Evolutionary conservation across 92 coral and sea anemone genomes (phyloP), one percentile per base, ranked within the genome.

Genomic region (Epizoanthus stellaris): DNA sequence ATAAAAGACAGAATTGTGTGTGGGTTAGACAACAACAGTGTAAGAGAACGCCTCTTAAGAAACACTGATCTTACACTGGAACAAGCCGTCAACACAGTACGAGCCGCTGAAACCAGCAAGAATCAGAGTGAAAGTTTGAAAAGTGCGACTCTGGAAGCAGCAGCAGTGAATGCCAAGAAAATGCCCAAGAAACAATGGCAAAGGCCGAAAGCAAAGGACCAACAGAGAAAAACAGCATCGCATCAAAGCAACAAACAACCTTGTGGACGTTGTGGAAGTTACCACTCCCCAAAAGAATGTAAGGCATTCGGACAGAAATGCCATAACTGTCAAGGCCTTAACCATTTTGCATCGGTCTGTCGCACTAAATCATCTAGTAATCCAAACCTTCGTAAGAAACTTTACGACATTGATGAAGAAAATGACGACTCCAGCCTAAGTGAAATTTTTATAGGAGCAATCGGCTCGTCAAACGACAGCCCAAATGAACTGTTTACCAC

Each of bases 71-170:
- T 82, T 14, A 72, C 87, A 10, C 61, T 88, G 8, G 87, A 88
- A 62, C 54, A 64, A 30, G 92, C 89, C n/a, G 80, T 89, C 58
- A 69, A 69, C 57, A 62, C 62, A 70, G 77, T 73, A 8, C 76
- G 87, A 85, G 92, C 89, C 39, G 87, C 89, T 0, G 92, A 86
- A 75, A 89, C 92, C 57, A 89, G 87, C 65, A 89, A 89, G 80
- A 80, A 81, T 3, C 92, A 89, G 64, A 70, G 57, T 9, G 43
- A 89, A 70, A 85, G 53, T 21, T 71, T 89, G 21, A 84, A 77
- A 25, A 58, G 49, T 19, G 57, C 73, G 17, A 70, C 10, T 1
- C 20, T 80, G 30, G 89, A 85, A 80, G 84, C 80, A 20, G 76
- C 80, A 80, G 70, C 76, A 23, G 1, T 85, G 63, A 62, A 77